These are phyloP conservation scores for Cyprinella venusta DNA, from an alignment of 2,797 vertebrate genomes.

Conservation along the genomic window DNA sequence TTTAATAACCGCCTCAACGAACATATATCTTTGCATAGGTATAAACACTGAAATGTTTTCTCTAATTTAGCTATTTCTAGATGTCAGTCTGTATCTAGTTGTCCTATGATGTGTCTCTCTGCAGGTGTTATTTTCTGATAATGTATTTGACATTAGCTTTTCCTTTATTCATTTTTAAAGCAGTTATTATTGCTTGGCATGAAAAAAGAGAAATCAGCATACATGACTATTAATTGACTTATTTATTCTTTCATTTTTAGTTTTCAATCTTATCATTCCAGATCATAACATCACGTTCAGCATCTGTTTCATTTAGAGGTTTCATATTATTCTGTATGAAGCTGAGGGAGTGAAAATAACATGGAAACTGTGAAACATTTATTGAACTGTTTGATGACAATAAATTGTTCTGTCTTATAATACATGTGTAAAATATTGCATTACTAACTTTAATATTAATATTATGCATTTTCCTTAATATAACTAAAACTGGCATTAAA, in stretches of 20 bases:
- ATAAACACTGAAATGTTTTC: conserved; percentile 79
- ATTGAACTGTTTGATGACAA: conserved; percentile 70
- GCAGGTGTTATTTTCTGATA: conserved; percentile 73
- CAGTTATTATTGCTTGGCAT: conserved; percentile 78
- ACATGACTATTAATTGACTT: conserved; percentile 76
- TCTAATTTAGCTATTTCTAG: conserved; percentile 81
- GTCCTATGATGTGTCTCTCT: conserved; percentile 70
- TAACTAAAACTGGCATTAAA: neutral
- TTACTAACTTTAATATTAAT: conserved; percentile 17
- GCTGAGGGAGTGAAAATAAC: conserved; percentile 75
- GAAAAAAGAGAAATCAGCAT: conserved; percentile 74
- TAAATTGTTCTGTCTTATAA: conserved; percentile 68
- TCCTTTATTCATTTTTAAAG: conserved; percentile 71
- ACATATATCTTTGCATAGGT: conserved; percentile 80
- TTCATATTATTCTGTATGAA: conserved; percentile 79
- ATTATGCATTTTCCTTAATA: neutral
- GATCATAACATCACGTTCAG: conserved; percentile 50
- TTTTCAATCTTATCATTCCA: conserved; percentile 53
- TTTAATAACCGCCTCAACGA: conserved; percentile 74
- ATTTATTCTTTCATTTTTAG: conserved; percentile 73
- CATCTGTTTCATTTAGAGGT: conserved; percentile 73
- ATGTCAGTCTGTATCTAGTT: conserved; percentile 77
- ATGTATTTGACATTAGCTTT: conserved; percentile 72
- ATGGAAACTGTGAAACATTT: conserved; percentile 75
- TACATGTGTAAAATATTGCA: neutral